Percentiles rank a stretch among this genome's conserved stretches.
phyloP scores from a whole-genome alignment of 37 sponge, comb jelly and placozoan species.

The Haliclona indistincta region DNA sequence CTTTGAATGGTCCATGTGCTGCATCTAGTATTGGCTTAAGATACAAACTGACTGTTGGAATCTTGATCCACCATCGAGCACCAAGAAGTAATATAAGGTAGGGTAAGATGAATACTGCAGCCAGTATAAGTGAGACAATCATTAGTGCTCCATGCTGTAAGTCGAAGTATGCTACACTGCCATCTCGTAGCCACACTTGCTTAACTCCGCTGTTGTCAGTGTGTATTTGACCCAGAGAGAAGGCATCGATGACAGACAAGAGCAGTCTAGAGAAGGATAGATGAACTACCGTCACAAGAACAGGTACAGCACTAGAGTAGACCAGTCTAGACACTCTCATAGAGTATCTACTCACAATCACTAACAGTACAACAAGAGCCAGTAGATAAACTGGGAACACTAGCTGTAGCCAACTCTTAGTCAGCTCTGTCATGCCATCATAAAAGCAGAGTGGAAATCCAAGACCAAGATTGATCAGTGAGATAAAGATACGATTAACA shows the following conservation, averaged over 20 bases:
- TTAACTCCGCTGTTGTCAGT: no score
- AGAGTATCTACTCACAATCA: slow-evolving; percentile 1
- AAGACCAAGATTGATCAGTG: slow-evolving; percentile 30
- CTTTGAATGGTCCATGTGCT: no score
- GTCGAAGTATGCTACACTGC: no score
- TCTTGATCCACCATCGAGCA: no score
- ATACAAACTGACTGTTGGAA: no score
- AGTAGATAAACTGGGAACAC: slow-evolving; percentile 49
- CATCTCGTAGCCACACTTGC: no score
- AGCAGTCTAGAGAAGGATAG: slow-evolving; percentile 40
- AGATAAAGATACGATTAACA: no score
- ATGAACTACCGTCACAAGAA: slow-evolving; percentile 41
- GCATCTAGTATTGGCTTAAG: no score
- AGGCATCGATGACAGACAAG: slow-evolving; percentile 6
- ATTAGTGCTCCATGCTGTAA: no score
- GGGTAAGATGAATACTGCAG: no score
- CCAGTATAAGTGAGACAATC: no score
- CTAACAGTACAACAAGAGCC: background rate
- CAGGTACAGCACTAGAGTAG: slow-evolving; percentile 23
- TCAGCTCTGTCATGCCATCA: slow-evolving; percentile 44
- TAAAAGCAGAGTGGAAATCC: slow-evolving; percentile 39
- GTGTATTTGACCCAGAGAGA: slow-evolving; percentile 17
- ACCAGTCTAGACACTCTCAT: slow-evolving; percentile 1
- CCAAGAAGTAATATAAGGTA: no score
- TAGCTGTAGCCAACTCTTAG: slow-evolving; percentile 30